Conservation (phyloP, 23 tunicate species). For the Styela plicata region DNA sequence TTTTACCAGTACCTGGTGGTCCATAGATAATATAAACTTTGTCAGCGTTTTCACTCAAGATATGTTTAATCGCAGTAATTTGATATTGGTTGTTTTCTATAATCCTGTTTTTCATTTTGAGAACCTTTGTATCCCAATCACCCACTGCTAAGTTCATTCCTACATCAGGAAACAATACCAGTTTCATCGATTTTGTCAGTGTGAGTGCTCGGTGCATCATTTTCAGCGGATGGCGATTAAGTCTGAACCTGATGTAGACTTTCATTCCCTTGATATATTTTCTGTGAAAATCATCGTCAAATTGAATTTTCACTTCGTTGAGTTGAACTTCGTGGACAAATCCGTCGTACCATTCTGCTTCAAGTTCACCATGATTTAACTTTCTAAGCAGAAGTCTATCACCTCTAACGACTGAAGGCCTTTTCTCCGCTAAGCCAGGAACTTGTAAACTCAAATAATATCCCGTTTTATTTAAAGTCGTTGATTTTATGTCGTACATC, state of each 20-base stretch:
- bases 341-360: conserved; percentile 26
- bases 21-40: conserved; percentile 66
- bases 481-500: conserved; percentile 32
- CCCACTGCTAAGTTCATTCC: no score
- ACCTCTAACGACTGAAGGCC: conserved; percentile 48
- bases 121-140: not conserved
- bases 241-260: conserved; percentile 34
- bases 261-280: conserved; percentile 23
- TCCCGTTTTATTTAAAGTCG: not conserved
- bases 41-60: not conserved
- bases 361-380: not conserved
- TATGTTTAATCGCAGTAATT: conserved; percentile 9
- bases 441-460: conserved; percentile 18
- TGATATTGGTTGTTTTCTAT: conserved; percentile 31
- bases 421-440: conserved; percentile 32
- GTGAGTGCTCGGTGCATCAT: conserved; percentile 50
- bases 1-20: conserved; percentile 93
- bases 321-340: conserved; percentile 24
- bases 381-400: conserved; percentile 17
- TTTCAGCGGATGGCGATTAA: conserved; percentile 36
- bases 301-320: conserved; percentile 20
- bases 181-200: not conserved
- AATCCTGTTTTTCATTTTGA: not conserved
- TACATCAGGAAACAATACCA: not conserved
- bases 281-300: conserved; percentile 33